A percentile compares a stretch with the other conserved stretches of the same genome.
Evolutionary conservation across 2,888 invertebrate species (phyloP).

Genomic region (Drosophila barbarae): DNA sequence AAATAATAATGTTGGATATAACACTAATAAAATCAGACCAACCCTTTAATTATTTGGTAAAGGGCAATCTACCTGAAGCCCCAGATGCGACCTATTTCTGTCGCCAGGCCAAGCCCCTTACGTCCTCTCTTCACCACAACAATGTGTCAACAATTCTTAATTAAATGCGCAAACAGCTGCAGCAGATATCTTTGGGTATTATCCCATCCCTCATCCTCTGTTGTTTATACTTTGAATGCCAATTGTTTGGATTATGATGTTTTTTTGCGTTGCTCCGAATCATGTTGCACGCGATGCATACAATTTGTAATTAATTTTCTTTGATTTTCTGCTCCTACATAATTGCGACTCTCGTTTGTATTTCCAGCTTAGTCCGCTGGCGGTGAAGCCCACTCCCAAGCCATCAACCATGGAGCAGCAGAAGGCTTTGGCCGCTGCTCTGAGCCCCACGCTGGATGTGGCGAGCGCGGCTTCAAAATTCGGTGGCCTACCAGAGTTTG

Average conservation of each 20-base stretch:
- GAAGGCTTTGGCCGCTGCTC: constrained; percentile 50
- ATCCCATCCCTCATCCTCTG: not conserved
- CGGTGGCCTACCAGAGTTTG: constrained; percentile 68
- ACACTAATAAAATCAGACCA: not conserved
- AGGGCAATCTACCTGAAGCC: constrained; percentile 10
- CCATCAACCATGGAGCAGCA: constrained; percentile 56
- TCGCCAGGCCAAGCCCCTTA: constrained; percentile 5
- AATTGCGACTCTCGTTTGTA: constrained; percentile 31
- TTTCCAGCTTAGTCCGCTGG: constrained; percentile 61
- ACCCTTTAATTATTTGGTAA: not conserved
- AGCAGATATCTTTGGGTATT: constrained; percentile 4
- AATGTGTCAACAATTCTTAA: constrained; percentile 24
- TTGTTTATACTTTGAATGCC: constrained; percentile 29
- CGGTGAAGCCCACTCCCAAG: constrained; percentile 58
- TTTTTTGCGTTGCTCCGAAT: constrained; percentile 15
- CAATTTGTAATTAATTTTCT: constrained; percentile 50
- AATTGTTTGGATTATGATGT: constrained; percentile 39
- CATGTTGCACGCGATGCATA: constrained; percentile 42
- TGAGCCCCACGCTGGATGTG: constrained; percentile 45
- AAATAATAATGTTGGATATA: not conserved
- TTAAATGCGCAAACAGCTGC: constrained; percentile 30
- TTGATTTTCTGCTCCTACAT: constrained; percentile 34
- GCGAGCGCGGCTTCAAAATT: constrained; percentile 46
- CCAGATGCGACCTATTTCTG: constrained; percentile 27
- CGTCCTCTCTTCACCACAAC: not conserved